Base-by-base conservation (phyloP, 2,113 vertebrate genomes). In the Ptilonorhynchus violaceus region DNA sequence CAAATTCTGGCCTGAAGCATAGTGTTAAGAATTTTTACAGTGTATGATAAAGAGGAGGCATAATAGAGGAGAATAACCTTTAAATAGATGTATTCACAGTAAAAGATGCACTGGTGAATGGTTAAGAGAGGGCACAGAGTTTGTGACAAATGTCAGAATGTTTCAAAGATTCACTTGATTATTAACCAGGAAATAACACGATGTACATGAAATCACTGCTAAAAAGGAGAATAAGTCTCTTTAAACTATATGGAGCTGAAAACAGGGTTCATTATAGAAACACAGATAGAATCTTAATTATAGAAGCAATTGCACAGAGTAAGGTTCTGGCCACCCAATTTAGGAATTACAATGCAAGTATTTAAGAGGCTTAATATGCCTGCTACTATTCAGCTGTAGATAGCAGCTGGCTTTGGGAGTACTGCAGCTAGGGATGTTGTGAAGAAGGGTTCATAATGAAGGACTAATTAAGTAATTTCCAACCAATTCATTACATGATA, bases 351-450 rank as follows among this genome's bases (percentile, higher is more conserved):
- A 97, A 97, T 94, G 75, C 68, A 86, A 88, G 67, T 62, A 78
- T 96, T 95, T 96, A 96, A 94, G 89, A 93, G 87, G 85, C 76
- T 94, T 97, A 96, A 97, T 92, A 94, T 59, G 92, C 74, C 85
- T 93, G 80, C 80, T 85, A 35, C 77, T 79, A 53, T 91, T 97
- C 89, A 90, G 88, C 93, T 92, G 79, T 37, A 95, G 84, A 73
- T 67, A 84, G 92, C 96, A 97, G 97, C 96, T 97, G 97, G 84
- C 89, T 80, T 80, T 92, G 55, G 72, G 60, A 89, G 35, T 24
- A 41, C 90, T 67, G 79, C 67, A 76, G 83, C 39, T 44, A 62
- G 80, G 69, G 87, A 33, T 69, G 88, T 52, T 88, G 72, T 42
- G 58, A 75, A 91, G 64, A 81, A 83, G 25, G 76, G 27, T 21